These are phyloP conservation scores for Trichosurus vulpecula DNA, from an alignment of 2,797 vertebrate species.

Conservation along the genomic window DNA sequence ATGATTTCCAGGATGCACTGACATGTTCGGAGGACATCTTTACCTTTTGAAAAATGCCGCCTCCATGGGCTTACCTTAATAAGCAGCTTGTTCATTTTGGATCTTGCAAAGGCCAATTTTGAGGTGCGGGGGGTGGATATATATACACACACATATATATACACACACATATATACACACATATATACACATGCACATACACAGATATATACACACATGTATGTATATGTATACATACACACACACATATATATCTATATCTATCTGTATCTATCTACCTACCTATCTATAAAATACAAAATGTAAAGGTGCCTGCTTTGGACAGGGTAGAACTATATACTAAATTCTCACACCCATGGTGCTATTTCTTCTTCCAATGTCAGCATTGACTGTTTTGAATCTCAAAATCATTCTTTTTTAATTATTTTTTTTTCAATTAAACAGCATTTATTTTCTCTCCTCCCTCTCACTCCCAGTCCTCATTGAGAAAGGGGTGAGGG, in stretches of 20 bases:
- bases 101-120: conserved; percentile 83
- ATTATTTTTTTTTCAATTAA: neutral
- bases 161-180: too few relatives aligned
- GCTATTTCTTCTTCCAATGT: conserved; percentile 28
- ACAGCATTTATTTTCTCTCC: neutral
- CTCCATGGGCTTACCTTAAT: conserved; percentile 88
- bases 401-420: conserved; percentile 2
- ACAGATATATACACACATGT: too few relatives aligned
- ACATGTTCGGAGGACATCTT: conserved; percentile 86
- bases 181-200: too few relatives aligned
- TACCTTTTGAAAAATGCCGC: conserved; percentile 87
- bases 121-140: conserved; percentile 35
- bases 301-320: conserved; percentile 77
- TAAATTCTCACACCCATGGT: neutral
- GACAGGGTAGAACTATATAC: neutral
- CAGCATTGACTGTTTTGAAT: conserved; percentile 32
- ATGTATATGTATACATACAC: too few relatives aligned
- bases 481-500: neutral
- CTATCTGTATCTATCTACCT: too few relatives aligned
- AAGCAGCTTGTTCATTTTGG: conserved; percentile 88
- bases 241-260: too few relatives aligned
- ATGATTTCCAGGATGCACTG: conserved; percentile 84
- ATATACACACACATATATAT: too few relatives aligned
- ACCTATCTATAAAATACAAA: conserved; percentile 40
- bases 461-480: too few relatives aligned